Evolutionary conservation across 2,888 invertebrate genomes (phyloP).

Genomic region (Heteromyza rotundicornis): DNA sequence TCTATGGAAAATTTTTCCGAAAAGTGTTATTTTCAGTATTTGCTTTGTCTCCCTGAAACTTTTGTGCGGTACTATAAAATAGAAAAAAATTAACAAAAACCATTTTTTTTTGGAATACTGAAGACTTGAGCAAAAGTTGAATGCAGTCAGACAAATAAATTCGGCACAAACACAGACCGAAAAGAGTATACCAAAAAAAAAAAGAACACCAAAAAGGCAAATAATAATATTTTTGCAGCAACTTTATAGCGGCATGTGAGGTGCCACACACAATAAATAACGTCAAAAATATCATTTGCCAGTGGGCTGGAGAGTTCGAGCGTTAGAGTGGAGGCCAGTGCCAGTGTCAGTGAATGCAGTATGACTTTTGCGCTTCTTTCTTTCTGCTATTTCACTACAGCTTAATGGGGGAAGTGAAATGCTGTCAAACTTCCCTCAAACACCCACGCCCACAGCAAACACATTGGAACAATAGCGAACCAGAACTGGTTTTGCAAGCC

Average conservation of each 20-base stretch:
- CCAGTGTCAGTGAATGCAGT: too few relatives aligned
- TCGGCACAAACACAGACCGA: conserved; percentile 2
- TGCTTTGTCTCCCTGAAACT: too few relatives aligned
- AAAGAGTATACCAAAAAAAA: too few relatives aligned
- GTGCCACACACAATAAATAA: conserved; percentile 4
- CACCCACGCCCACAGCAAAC: neutral
- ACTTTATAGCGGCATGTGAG: neutral
- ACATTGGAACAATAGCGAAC: conserved; percentile 4
- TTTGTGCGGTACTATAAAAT: too few relatives aligned
- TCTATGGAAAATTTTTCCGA: neutral
- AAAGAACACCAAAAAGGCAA: neutral
- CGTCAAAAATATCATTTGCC: neutral
- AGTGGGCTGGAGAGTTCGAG: neutral
- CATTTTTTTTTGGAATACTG: too few relatives aligned
- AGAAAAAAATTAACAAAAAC: too few relatives aligned
- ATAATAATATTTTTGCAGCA: neutral
- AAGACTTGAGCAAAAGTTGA: neutral
- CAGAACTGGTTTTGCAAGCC: conserved; percentile 40
- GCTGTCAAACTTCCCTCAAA: conserved; percentile 9
- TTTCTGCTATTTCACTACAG: too few relatives aligned
- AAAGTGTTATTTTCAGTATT: too few relatives aligned
- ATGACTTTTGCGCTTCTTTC: too few relatives aligned
- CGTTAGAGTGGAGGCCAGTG: neutral
- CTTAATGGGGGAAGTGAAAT: too few relatives aligned
- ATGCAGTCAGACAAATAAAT: conserved; percentile 19